Conservation (phyloP, 2,113 vertebrate species). For the Chascanopsetta lugubris region DNA sequence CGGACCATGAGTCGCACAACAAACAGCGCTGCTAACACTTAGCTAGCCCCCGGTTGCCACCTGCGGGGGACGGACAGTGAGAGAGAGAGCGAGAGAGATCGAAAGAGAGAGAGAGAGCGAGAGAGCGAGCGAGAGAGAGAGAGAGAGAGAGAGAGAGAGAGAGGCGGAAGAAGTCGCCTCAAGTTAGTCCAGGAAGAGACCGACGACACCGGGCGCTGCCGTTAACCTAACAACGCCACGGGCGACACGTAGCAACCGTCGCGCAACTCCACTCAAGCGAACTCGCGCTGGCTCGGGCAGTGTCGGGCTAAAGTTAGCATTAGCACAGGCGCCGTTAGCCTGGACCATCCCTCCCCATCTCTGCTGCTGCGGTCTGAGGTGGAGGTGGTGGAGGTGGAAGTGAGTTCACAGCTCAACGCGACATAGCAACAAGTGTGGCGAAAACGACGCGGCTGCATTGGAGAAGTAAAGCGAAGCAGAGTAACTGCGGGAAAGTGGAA, state of each 20-base stretch:
- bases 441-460: neutral
- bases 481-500: neutral
- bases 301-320: slow-evolving; percentile 50
- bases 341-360: slow-evolving; percentile 24
- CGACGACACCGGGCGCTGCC: neutral
- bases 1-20: slow-evolving; percentile 18
- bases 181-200: neutral
- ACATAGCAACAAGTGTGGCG: slow-evolving; percentile 65
- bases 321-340: slow-evolving; percentile 52
- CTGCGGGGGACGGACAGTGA: slow-evolving; percentile 35
- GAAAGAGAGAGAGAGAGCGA: neutral
- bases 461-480: neutral
- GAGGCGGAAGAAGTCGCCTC: neutral
- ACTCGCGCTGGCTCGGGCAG: neutral
- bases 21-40: slow-evolving; percentile 42
- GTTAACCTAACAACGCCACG: neutral
- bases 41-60: slow-evolving; percentile 45
- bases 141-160: neutral
- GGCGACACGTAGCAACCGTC: too few relatives aligned
- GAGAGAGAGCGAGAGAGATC: neutral
- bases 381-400: slow-evolving; percentile 43
- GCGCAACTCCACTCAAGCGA: neutral
- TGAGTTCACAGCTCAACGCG: slow-evolving; percentile 39
- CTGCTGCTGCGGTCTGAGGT: slow-evolving; percentile 20
- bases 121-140: neutral